These are phyloP conservation scores for Noctua comes DNA, from an alignment of 2,888 invertebrate species.

Conservation along the genomic window DNA sequence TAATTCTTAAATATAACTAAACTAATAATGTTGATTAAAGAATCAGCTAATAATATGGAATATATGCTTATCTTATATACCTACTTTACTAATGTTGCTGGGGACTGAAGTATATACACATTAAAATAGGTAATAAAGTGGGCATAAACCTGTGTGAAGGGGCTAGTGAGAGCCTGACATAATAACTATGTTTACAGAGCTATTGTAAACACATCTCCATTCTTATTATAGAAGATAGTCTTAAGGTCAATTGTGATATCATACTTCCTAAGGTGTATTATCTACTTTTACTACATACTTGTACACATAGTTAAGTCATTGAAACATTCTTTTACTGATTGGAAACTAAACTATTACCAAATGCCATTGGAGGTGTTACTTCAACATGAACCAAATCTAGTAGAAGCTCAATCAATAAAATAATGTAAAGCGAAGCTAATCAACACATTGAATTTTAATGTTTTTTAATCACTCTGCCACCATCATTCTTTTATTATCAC, in stretches of 20 bases:
- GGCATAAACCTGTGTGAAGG: not conserved
- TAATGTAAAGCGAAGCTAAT: not conserved
- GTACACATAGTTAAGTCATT: not conserved
- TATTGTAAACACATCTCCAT: constrained; percentile 45
- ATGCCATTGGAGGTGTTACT: not conserved
- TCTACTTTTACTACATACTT: constrained; percentile 10
- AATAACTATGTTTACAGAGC: constrained; percentile 45
- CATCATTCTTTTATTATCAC: not conserved
- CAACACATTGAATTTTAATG: not conserved
- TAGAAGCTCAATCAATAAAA: not conserved
- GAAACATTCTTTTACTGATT: not conserved
- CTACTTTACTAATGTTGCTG: not conserved
- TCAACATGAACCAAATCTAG: not conserved
- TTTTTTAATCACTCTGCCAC: not conserved
- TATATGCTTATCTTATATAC: constrained; percentile 20
- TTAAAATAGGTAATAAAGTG: not conserved
- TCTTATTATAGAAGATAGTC: constrained; percentile 39
- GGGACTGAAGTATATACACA: not conserved
- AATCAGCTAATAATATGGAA: constrained; percentile 16
- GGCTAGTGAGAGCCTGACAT: constrained; percentile 25
- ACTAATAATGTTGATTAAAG: constrained; percentile 5
- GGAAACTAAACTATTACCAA: not conserved
- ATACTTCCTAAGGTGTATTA: constrained; percentile 24
- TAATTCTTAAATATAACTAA: not conserved
- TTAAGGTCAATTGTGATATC: constrained; percentile 36